Evolutionary conservation across 2,113 vertebrate genomes (phyloP).

Genomic region (Propithecus coquereli): DNA sequence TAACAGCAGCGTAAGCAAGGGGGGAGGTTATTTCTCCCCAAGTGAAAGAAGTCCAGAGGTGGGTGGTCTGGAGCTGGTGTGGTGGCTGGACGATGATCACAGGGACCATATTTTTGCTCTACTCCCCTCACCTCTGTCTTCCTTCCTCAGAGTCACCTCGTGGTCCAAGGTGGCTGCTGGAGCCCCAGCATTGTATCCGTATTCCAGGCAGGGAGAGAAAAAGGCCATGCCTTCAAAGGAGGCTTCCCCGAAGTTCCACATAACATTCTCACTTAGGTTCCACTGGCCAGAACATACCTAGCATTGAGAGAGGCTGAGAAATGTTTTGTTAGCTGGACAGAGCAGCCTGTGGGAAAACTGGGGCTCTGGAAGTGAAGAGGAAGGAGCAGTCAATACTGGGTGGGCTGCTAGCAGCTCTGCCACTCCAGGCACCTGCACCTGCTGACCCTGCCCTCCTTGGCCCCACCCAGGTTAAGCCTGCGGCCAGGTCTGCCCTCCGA

Average conservation of each 20-base stretch:
- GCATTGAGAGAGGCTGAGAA: neutral
- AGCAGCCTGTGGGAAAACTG: accelerated
- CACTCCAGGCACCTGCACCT: neutral
- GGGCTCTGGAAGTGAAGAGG: neutral
- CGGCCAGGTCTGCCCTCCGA: neutral
- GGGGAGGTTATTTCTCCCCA: neutral
- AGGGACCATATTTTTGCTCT: neutral
- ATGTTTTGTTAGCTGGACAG: neutral
- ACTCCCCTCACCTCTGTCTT: neutral
- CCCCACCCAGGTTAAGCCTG: accelerated
- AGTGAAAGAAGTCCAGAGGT: too few relatives aligned
- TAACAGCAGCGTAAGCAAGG: neutral
- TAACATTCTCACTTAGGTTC: too few relatives aligned
- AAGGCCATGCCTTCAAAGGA: neutral
- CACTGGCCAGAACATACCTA: neutral
- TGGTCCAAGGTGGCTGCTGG: neutral
- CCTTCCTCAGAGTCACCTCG: neutral
- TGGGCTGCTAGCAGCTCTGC: neutral
- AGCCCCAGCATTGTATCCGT: neutral
- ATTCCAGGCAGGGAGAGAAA: neutral
- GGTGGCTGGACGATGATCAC: neutral
- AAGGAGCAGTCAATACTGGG: accelerated
- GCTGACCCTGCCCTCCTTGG: neutral
- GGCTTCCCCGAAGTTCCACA: neutral
- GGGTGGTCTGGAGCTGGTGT: neutral